A percentile compares a stretch with the other conserved stretches of the same genome.
Evolutionary conservation across 2,113 vertebrate genomes (phyloP).

Genomic region (Lipotes vexillifer): DNA sequence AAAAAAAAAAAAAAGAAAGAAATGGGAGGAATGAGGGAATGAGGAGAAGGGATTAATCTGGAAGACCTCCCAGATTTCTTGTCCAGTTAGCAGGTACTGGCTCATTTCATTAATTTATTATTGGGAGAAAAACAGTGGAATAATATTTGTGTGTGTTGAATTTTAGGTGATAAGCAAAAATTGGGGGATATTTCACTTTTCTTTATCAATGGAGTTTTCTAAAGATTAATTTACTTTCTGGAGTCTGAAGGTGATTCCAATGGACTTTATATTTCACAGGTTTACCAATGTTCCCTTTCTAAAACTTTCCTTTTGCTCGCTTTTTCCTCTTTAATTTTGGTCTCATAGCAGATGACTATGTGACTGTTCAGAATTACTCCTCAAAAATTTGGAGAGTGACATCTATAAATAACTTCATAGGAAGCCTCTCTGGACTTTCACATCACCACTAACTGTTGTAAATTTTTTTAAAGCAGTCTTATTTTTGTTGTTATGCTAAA

Average conservation of each 20-base stretch:
- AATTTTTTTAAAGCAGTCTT: neutral
- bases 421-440: neutral
- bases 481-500: neutral
- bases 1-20: neutral
- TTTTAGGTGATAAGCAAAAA: neutral
- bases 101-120: neutral
- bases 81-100: neutral
- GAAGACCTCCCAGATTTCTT: neutral
- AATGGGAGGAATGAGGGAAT: neutral
- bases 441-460: neutral
- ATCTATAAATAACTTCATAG: neutral
- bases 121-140: neutral
- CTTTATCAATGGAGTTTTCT: neutral
- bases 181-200: neutral
- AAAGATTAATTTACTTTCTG: neutral
- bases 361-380: neutral
- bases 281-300: neutral
- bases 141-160: neutral
- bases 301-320: neutral
- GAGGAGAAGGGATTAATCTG: neutral
- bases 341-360: neutral
- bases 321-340: neutral
- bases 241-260: neutral
- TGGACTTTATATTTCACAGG: neutral
- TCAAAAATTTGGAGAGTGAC: neutral